Conservation (phyloP, 2,113 vertebrate species). For the Promerops cafer region DNA sequence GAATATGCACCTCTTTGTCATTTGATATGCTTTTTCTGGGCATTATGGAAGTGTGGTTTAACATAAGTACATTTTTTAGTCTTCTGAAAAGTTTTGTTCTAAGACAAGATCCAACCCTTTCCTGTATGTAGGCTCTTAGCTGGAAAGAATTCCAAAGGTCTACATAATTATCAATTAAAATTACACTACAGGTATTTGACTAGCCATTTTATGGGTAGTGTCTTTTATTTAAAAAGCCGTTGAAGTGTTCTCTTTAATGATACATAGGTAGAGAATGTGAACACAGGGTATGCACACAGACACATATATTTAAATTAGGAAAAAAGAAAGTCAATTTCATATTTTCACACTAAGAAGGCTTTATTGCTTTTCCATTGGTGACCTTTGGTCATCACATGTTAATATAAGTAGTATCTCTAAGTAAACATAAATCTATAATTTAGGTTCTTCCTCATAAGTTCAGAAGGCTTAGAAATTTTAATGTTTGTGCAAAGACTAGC, state of each 20-base stretch:
- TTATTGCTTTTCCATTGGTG: not conserved
- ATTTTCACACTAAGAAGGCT: not conserved
- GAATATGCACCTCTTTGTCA: not conserved
- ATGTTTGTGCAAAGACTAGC: not conserved
- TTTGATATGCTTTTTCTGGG: not conserved
- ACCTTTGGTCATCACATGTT: not conserved
- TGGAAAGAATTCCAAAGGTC: not conserved
- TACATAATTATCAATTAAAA: not conserved
- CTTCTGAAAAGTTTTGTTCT: not conserved
- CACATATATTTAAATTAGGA: not conserved
- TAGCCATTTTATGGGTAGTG: not conserved
- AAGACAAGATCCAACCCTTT: not conserved
- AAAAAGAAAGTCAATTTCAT: not conserved
- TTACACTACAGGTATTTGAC: not conserved
- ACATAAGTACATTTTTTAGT: not conserved
- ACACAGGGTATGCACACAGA: accelerated
- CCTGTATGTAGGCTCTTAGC: not conserved
- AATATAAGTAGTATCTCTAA: not conserved
- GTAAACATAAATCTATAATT: not conserved
- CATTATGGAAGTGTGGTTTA: not conserved
- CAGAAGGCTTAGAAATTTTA: not conserved
- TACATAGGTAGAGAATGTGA: not conserved
- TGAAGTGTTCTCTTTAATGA: not conserved
- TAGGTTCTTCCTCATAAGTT: not conserved
- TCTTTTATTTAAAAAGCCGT: not conserved